Base-by-base conservation (phyloP, 2,113 vertebrate species). In the Orientallactaga bullata region DNA sequence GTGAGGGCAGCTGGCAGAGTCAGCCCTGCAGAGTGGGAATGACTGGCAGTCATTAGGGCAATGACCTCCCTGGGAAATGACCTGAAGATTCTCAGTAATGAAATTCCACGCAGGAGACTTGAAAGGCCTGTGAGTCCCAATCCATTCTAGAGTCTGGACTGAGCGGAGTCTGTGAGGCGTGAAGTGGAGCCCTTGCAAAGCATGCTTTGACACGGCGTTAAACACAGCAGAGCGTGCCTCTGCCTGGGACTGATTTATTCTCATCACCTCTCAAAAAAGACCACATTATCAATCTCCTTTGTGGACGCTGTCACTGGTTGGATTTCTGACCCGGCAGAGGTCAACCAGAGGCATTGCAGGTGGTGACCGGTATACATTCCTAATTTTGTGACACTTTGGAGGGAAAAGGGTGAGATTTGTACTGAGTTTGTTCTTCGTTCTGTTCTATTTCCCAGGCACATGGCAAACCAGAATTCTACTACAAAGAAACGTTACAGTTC, bases 401-500 rank as follows among this genome's bases (percentile, higher is more conserved):
- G 16, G 21, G 51, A 69, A 85, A 24, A n/a, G 68, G 63, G 18
- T 32, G 77, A 82, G 77, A 77, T 66, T 71, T 6, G 7, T 39
- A 21, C 4, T 10, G 39, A 87, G 30, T 4, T 58, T 37, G 7
- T 32, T 73, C 55, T 95, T 88, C 10, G 39, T 35, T 60, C 80
- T 39, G 37, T 78, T 95, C 85, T 93, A 9, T 78, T 93, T 94
- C 63, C 47, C 63, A 83, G 90, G 79, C 94, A 66, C 81, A n/a
- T 66, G 35, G 58, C 60, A 96, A 89, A 79, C 80, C 76, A 94
- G 97, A 96, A 88, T 76, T 94, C 93, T 96, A 81, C 90, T 95
- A 90, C 74, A 96, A 97, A 97, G 91, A 97, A 97, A 98, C 94
- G 97, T 96, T 91, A 89, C 94, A 95, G 96, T 96, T 72, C 0